A percentile compares a stretch with the other conserved stretches of the same genome.
phyloP scores from a whole-genome alignment of 2,888 invertebrate species.

The Nowickia ferox region DNA sequence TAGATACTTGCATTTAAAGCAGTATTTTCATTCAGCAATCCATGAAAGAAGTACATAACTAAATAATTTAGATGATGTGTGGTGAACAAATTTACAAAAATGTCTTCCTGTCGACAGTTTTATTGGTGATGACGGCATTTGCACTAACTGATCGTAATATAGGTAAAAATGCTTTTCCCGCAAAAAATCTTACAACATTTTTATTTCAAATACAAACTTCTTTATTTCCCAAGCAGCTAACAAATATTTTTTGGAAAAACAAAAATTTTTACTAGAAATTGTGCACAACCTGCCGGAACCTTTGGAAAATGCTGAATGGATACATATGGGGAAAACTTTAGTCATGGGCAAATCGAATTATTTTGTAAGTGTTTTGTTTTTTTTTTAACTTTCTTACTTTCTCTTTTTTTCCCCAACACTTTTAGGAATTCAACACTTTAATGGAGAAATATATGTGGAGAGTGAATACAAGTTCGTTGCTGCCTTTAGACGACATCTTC shows the following conservation, averaged over 20 bases:
- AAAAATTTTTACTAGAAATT: conserved; percentile 74
- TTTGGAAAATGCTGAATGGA: conserved; percentile 71
- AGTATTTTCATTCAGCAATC: background rate
- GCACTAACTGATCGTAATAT: background rate
- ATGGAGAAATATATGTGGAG: conserved; percentile 45
- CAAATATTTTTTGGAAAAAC: conserved; percentile 75
- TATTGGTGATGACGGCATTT: background rate
- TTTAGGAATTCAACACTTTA: conserved; percentile 42
- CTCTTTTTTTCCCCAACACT: background rate
- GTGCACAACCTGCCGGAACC: conserved; percentile 74
- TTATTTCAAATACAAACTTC: background rate
- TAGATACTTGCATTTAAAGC: background rate
- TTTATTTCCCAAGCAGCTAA: conserved; percentile 65
- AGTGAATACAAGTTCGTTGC: background rate
- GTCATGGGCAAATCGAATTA: conserved; percentile 66
- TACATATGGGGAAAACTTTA: conserved; percentile 68
- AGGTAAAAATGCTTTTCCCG: background rate
- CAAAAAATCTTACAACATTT: background rate
- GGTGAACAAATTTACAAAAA: background rate
- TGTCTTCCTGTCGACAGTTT: background rate
- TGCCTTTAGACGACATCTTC: conserved; percentile 43
- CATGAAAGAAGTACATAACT: background rate
- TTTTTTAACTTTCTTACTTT: background rate
- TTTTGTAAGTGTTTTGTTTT: conserved; percentile 14
- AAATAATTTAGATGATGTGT: conserved; percentile 8